phyloP scores from a whole-genome alignment of 2,888 invertebrate species.

The Cantharis nigra region DNA sequence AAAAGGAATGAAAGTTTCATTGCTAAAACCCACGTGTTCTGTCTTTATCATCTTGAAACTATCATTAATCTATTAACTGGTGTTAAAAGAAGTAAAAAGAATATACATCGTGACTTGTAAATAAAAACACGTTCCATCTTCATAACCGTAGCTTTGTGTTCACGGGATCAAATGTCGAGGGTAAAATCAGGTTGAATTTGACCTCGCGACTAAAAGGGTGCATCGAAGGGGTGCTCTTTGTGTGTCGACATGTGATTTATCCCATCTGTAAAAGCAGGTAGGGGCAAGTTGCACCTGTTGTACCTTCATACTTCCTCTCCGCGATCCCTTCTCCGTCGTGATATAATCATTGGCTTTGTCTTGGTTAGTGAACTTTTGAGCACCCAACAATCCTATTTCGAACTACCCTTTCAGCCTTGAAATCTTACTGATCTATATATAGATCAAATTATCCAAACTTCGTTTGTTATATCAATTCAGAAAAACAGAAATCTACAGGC shows the following conservation, averaged over 20 bases:
- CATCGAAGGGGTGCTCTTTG: conserved; percentile 42
- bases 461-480: background rate
- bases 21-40: conserved; percentile 23
- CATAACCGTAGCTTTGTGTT: conserved; percentile 22
- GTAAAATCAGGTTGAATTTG: conserved; percentile 37
- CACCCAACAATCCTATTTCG: conserved; percentile 7
- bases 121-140: conserved; percentile 27
- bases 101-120: conserved; percentile 23
- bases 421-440: conserved; percentile 6
- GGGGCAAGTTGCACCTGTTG: conserved; percentile 51
- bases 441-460: background rate
- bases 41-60: conserved; percentile 18
- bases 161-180: conserved; percentile 20
- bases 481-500: background rate
- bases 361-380: conserved; percentile 27
- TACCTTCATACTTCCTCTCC: conserved; percentile 42
- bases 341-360: conserved; percentile 18
- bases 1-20: conserved; percentile 8
- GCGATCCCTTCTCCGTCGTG: conserved; percentile 15
- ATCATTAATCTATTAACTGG: conserved; percentile 25
- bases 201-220: conserved; percentile 43
- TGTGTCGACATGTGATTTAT: conserved; percentile 52
- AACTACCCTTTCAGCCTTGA: conserved; percentile 20
- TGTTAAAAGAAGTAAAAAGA: conserved; percentile 25
- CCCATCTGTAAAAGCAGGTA: conserved; percentile 48